Evolutionary conservation across 2,113 vertebrate species (phyloP), one percentile per base, ranked within the genome.

Genomic region (Corydoras sp.): DNA sequence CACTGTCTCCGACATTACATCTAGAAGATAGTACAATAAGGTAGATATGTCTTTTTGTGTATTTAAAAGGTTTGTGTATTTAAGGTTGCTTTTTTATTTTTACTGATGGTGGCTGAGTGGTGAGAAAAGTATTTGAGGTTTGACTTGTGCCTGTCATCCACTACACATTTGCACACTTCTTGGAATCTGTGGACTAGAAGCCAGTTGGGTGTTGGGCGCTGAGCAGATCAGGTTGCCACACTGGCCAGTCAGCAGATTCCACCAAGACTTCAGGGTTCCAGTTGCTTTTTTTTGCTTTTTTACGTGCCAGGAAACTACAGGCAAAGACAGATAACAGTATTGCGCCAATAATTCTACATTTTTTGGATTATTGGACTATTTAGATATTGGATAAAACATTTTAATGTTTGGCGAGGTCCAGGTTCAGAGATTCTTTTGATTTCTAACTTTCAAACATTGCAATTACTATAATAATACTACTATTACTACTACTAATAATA

Each of bases 201-300:
- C 77, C 73, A 73, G 58, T 65, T 61, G 76, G 70, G 72, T 81
- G 71, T 77, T 70, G 72, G 75, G 76, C 18, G 76, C 75, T 48
- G 72, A 81, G 79, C 53, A 81, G 86, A 87, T 90, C 87, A 78
- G 65, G 87, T 88, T 87, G 82, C 87, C 71, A 74, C 81, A 81
- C 5, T 65, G 79, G 86, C 85, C 85, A 77, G 82, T 91, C 89
- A 90, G 89, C 89, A 89, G 86, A 89, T 88, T 90, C 85, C 77
- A 51, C 64, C 65, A 71, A 75, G 76, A 78, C 72, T 85, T 84
- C 73, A 69, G 71, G 67, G 76, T 76, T 67, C 74, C 75, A 53
- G 65, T 64, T 10, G n/a, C 65, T 72, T 70, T 64, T 24, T 24
- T 68, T 55, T 68, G 65, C 10, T 55, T 50, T 50, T 50, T 9